These are phyloP conservation scores for Trochalopteron elliotii DNA, from an alignment of 2,113 vertebrate genomes.

Conservation along the genomic window DNA sequence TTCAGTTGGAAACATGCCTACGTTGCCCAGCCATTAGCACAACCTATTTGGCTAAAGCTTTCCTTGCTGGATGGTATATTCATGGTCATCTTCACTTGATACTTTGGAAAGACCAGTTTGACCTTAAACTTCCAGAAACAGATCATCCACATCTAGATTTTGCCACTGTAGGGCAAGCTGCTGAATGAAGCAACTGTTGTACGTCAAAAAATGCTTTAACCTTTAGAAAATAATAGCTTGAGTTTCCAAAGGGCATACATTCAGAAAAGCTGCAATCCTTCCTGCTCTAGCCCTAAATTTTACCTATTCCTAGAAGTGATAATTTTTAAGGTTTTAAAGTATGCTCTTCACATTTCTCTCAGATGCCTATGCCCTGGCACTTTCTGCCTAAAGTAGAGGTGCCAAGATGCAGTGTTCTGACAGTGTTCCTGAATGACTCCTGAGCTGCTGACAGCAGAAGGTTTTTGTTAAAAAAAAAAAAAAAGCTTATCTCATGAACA, in stretches of 20 bases:
- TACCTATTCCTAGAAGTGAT: constrained; percentile 12
- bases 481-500: neutral
- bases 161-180: neutral
- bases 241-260: constrained; percentile 53
- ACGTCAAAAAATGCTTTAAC: constrained; percentile 61
- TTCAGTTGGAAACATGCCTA: neutral
- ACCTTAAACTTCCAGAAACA: constrained; percentile 51
- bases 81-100: constrained; percentile 60
- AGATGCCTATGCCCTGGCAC: neutral
- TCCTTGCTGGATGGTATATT: constrained; percentile 63
- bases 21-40: neutral
- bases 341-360: neutral
- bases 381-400: neutral
- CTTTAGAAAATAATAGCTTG: constrained; percentile 61
- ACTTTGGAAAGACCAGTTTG: constrained; percentile 70
- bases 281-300: constrained; percentile 17
- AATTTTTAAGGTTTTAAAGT: constrained; percentile 23
- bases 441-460: neutral
- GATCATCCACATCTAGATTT: constrained; percentile 30
- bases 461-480: neutral
- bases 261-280: constrained; percentile 18
- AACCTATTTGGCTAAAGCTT: constrained; percentile 60
- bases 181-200: constrained; percentile 38
- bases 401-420: neutral
- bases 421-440: neutral